A percentile compares a stretch with the other conserved stretches of the same genome.
Conservation (phyloP, 2,797 vertebrate species). For the Enteromius paludinosus region DNA sequence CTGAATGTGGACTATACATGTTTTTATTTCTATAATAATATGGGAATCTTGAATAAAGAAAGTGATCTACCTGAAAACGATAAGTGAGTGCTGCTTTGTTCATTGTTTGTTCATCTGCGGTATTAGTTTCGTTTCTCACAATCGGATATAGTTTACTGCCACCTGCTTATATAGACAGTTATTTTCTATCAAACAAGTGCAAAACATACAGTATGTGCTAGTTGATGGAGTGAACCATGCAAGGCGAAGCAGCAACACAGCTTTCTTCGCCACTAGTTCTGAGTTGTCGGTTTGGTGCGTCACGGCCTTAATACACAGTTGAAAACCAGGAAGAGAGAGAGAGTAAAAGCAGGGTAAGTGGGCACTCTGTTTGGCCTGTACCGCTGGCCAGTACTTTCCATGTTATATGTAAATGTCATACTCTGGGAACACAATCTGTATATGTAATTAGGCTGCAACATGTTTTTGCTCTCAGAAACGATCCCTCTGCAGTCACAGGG, state of each 20-base stretch:
- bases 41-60: neutral
- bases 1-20: neutral
- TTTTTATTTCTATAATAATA: neutral
- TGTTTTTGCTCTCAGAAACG: constrained; percentile 74
- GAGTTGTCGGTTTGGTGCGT: neutral
- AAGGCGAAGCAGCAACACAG: neutral
- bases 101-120: neutral
- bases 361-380: neutral
- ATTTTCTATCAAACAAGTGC: neutral
- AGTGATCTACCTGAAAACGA: neutral
- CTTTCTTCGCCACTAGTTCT: neutral
- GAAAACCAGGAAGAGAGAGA: constrained; percentile 12
- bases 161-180: neutral
- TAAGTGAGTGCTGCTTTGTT: neutral
- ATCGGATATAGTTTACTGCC: neutral
- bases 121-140: neutral
- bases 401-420: constrained; percentile 55
- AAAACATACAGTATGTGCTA: neutral
- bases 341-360: neutral
- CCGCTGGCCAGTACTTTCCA: neutral
- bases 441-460: constrained; percentile 62
- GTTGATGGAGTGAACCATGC: neutral
- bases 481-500: constrained; percentile 57
- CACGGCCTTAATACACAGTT: neutral
- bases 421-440: constrained; percentile 44